phyloP scores from a whole-genome alignment of 2,797 vertebrate species.

The Cichlasoma orientale region DNA sequence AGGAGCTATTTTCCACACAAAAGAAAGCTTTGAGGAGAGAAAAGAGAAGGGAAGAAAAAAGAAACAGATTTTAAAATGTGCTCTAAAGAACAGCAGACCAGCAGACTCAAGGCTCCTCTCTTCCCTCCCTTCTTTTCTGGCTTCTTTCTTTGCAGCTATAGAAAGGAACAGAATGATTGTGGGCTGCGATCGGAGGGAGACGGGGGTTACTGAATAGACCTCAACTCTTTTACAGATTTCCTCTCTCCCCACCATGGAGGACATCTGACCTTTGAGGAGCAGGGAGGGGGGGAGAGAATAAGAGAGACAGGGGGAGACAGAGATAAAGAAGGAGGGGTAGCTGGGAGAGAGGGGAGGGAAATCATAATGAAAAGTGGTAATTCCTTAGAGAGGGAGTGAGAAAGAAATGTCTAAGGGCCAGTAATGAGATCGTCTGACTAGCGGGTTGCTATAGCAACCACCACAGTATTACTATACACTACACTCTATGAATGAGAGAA shows the following conservation, averaged over 20 bases:
- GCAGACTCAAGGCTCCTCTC: conserved; percentile 71
- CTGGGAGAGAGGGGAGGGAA: conserved; percentile 74
- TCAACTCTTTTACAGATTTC: conserved; percentile 89
- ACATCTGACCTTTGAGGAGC: conserved; percentile 92
- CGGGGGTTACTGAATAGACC: conserved; percentile 88
- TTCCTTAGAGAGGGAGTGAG: conserved; percentile 86
- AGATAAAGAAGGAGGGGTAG: conserved; percentile 88
- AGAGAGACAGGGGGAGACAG: conserved; percentile 62
- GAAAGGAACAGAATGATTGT: conserved; percentile 91
- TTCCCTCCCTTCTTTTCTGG: conserved; percentile 68
- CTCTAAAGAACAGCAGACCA: conserved; percentile 77
- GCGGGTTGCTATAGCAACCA: conserved; percentile 90
- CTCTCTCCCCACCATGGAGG: conserved; percentile 91
- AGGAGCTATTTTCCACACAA: conserved; percentile 79
- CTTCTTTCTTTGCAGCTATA: conserved; percentile 74
- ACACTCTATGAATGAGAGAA: conserved; percentile 91
- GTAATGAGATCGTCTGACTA: conserved; percentile 98
- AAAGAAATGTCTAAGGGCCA: conserved; percentile 93
- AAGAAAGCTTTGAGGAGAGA: conserved; percentile 75
- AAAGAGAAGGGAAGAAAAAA: conserved; percentile 73
- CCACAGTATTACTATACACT: conserved; percentile 92
- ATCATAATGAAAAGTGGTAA: conserved; percentile 82
- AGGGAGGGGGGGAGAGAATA: conserved; percentile 54
- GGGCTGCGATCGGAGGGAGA: conserved; percentile 80
- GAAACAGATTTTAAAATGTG: conserved; percentile 77